Evolutionary conservation across 2,888 invertebrate species (phyloP), one percentile per base, ranked within the genome.

Genomic region (Nomada flava): DNA sequence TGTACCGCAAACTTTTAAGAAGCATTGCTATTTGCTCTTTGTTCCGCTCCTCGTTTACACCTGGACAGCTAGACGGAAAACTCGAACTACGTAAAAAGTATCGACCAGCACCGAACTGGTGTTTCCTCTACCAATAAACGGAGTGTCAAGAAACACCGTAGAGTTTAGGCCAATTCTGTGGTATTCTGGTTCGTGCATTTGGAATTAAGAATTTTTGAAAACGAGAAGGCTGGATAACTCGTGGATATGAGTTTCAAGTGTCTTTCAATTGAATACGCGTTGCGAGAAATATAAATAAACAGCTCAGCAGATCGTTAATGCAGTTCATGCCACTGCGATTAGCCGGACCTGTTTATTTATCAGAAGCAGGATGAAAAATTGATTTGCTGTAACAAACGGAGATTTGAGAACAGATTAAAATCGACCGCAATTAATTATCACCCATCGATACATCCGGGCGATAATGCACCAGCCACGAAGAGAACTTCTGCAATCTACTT

Each of bases 21-120:
- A 80, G 80, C 72, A 79, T 79, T 59, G 68, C 72, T 80, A 80
- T 79, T 79, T 72, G 79, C 59, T 50, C 80, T 73, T 73, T 79
- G 80, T 79, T 72, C 63, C 79, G 36, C 29, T 20, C 26, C 42
- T 18, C 23, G 23, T 23, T 11, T 69, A 47, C 59, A 29, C 13
- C 47, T 47, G 15, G 47, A 11, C 47, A 47, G 15, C 3, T 13
- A 44, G 23, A 52, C 9, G 60, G 23, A 11, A 11, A 23, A 52
- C 26, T 53, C 60, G 11, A 47, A 77, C 23, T 44, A 52, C 55
- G 44, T 50, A 20, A 50, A 44, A 64, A 64, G 44, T 29, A 52
- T 18, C 29, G 20, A 10, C 18, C n/a, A 9, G 23, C 2, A 13
- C 13, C 15, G 26, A 23, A 69, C 59, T 13, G 57, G 62, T 72